A percentile compares a stretch with the other conserved stretches of the same genome.
phyloP scores from a whole-genome alignment of 2,113 vertebrate genomes.

The Thamnophis sirtalis region DNA sequence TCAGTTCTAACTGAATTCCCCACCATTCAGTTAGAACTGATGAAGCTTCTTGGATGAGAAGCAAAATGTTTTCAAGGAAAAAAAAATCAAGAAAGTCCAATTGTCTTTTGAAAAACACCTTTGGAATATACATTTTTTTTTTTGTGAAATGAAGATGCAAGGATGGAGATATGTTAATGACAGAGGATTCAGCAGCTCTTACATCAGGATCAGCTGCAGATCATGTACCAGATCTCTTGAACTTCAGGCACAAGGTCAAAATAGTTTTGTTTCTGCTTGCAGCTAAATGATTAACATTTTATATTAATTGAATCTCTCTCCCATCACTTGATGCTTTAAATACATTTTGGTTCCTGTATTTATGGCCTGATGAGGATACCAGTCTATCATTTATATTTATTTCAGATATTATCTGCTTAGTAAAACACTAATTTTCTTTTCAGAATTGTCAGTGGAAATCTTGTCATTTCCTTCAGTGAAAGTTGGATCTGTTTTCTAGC shows the following conservation, averaged over 20 bases:
- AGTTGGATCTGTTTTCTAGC: background rate
- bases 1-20: background rate
- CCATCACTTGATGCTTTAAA: background rate
- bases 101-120: background rate
- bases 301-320: background rate
- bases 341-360: background rate
- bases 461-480: background rate
- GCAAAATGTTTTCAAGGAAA: background rate
- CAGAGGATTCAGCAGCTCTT: background rate
- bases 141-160: background rate
- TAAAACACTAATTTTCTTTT: background rate
- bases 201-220: background rate
- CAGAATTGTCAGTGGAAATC: background rate
- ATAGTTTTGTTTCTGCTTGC: background rate
- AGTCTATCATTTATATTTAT: background rate
- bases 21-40: background rate
- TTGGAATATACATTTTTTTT: background rate
- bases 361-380: background rate
- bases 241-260: background rate
- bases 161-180: background rate
- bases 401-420: background rate
- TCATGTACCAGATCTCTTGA: background rate
- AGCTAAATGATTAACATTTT: background rate
- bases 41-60: background rate
- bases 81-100: background rate